A percentile compares a stretch with the other conserved stretches of the same genome.
Evolutionary conservation across 53 echinoderm and acorn worm species (phyloP).

Genomic region (Astropecten irregularis): DNA sequence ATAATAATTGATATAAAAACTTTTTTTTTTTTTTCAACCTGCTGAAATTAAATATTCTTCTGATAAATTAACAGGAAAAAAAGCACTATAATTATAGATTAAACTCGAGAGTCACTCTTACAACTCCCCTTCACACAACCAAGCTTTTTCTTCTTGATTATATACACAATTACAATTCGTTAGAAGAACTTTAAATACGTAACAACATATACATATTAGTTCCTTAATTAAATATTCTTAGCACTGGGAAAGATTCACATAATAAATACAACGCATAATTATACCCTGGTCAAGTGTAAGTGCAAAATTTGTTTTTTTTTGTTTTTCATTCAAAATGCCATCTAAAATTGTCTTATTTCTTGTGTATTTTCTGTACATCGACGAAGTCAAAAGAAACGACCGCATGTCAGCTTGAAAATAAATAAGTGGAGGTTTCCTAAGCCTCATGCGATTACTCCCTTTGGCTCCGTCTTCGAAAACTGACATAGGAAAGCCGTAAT

Average conservation of each 20-base stretch:
- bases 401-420: too few species aligned
- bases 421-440: too few species aligned
- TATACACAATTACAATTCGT: constrained; percentile 39
- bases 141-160: not conserved
- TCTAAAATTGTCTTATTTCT: too few species aligned
- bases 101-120: not conserved
- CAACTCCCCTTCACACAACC: not conserved
- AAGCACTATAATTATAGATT: constrained; percentile 22
- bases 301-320: constrained; percentile 21
- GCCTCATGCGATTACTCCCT: too few species aligned
- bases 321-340: constrained; percentile 31
- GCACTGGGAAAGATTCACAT: constrained; percentile 52
- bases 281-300: constrained; percentile 49
- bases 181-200: constrained; percentile 34
- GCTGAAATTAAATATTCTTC: constrained; percentile 44
- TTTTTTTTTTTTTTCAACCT: constrained; percentile 31
- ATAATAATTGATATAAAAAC: constrained; percentile 45
- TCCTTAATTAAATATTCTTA: not conserved
- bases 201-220: constrained; percentile 59
- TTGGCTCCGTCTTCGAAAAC: too few species aligned
- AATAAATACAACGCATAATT: too few species aligned
- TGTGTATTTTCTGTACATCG: too few species aligned
- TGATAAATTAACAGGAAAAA: constrained; percentile 57
- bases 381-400: too few species aligned
- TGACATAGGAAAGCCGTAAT: too few species aligned